Percentiles rank a stretch among this genome's conserved stretches.
Conservation (phyloP, 2,113 vertebrate species). For the Platichthys stellatus region DNA sequence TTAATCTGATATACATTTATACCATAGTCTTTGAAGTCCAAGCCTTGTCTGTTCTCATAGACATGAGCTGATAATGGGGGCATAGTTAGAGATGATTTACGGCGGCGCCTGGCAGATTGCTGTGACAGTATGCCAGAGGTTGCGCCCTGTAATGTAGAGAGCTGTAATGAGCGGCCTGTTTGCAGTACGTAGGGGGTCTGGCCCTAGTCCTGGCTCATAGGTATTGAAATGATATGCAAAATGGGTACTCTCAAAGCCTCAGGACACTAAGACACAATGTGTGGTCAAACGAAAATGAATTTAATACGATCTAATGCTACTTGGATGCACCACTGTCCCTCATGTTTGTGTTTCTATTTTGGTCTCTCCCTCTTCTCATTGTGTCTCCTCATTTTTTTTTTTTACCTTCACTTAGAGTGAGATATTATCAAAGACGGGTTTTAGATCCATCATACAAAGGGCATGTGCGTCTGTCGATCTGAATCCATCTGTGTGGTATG, state of each 20-base stretch:
- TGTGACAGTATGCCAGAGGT: slow-evolving; percentile 68
- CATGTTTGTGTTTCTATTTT: slow-evolving; percentile 27
- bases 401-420: neutral
- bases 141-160: slow-evolving; percentile 59
- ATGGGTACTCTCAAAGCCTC: slow-evolving; percentile 41
- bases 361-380: slow-evolving; percentile 1
- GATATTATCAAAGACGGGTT: slow-evolving; percentile 13
- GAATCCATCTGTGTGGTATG: slow-evolving; percentile 16
- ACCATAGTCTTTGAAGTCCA: slow-evolving; percentile 43
- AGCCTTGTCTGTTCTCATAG: slow-evolving; percentile 65
- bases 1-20: slow-evolving; percentile 42
- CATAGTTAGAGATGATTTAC: slow-evolving; percentile 68
- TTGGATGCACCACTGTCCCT: slow-evolving; percentile 48
- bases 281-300: slow-evolving; percentile 76
- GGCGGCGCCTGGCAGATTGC: slow-evolving; percentile 60
- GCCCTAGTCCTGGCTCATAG: slow-evolving; percentile 52
- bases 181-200: slow-evolving; percentile 27
- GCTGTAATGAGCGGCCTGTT: slow-evolving; percentile 67
- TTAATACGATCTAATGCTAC: slow-evolving; percentile 73
- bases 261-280: slow-evolving; percentile 59
- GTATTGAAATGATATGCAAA: slow-evolving; percentile 63
- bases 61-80: slow-evolving; percentile 58
- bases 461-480: neutral
- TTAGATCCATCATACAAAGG: neutral
- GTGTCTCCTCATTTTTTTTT: slow-evolving; percentile 8